Evolutionary conservation across 2,113 vertebrate genomes (phyloP).

Genomic region (Taxidea taxus): DNA sequence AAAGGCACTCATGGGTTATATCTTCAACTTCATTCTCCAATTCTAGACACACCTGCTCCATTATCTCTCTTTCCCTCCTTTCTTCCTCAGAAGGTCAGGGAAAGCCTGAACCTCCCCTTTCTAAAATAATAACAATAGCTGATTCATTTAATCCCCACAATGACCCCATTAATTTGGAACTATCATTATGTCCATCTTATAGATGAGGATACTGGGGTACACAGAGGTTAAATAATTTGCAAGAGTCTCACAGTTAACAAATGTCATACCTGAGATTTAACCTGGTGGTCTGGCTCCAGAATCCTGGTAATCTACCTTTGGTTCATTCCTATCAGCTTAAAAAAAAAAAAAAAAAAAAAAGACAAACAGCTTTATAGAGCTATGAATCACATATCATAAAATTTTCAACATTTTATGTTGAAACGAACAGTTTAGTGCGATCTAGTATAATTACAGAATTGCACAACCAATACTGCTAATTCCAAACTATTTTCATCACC

Average conservation of each 20-base stretch:
- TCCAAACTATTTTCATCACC: conserved; percentile 10
- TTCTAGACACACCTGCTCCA: not conserved
- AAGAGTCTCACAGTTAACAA: not conserved
- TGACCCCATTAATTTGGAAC: not conserved
- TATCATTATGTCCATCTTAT: not conserved
- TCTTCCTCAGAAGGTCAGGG: not conserved
- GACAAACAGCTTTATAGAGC: not conserved
- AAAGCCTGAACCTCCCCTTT: not conserved
- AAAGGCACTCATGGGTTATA: not conserved
- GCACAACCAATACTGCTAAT: not conserved
- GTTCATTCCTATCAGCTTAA: not conserved
- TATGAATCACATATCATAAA: not conserved
- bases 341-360: not conserved
- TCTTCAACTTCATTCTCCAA: not conserved
- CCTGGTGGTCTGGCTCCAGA: not conserved
- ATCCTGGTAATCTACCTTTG: not conserved
- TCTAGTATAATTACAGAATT: not conserved
- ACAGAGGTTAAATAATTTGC: not conserved
- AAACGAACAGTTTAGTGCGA: not conserved
- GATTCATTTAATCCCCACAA: not conserved
- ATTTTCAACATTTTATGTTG: too few species aligned
- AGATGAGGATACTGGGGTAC: not conserved
- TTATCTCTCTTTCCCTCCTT: not conserved
- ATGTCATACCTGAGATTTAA: not conserved
- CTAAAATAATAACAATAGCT: not conserved